Percentiles rank a stretch among this genome's conserved stretches.
Evolutionary conservation across 2,888 invertebrate genomes (phyloP).

Genomic region (Rapana venosa): DNA sequence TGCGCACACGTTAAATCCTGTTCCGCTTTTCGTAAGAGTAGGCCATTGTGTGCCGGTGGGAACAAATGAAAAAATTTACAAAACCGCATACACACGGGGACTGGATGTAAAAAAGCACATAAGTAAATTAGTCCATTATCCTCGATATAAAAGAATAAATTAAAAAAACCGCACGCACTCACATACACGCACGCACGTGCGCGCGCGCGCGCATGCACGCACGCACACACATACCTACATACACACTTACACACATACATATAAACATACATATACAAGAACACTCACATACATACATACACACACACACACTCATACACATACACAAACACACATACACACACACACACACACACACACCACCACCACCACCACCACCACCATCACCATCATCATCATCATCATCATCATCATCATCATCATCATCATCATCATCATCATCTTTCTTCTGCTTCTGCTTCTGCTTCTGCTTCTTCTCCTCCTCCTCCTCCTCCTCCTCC

Average conservation of each 20-base stretch:
- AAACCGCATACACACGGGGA: too few relatives aligned
- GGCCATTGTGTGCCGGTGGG: too few relatives aligned
- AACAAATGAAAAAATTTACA: too few relatives aligned
- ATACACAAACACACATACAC: background rate
- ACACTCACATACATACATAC: background rate
- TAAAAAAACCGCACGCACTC: background rate
- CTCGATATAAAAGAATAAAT: too few relatives aligned
- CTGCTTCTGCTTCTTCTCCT: background rate
- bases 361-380: slow-evolving; percentile 77
- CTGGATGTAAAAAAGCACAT: too few relatives aligned
- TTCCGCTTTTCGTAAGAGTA: too few relatives aligned
- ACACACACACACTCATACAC: slow-evolving; percentile 20
- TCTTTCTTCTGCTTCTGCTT: slow-evolving; percentile 35
- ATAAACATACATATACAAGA: background rate
- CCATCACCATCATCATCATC: background rate
- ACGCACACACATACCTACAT: background rate
- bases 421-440: slow-evolving; percentile 17
- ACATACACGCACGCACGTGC: background rate
- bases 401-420: slow-evolving; percentile 4
- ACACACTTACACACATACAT: background rate
- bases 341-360: slow-evolving; percentile 30
- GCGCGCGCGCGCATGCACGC: background rate
- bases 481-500: slow-evolving; percentile 66
- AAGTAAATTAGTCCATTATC: too few relatives aligned
- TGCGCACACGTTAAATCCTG: too few relatives aligned